Evolutionary conservation across 2,888 invertebrate genomes (phyloP), one percentile per base, ranked within the genome.

Genomic region (Smittia aterrima): DNA sequence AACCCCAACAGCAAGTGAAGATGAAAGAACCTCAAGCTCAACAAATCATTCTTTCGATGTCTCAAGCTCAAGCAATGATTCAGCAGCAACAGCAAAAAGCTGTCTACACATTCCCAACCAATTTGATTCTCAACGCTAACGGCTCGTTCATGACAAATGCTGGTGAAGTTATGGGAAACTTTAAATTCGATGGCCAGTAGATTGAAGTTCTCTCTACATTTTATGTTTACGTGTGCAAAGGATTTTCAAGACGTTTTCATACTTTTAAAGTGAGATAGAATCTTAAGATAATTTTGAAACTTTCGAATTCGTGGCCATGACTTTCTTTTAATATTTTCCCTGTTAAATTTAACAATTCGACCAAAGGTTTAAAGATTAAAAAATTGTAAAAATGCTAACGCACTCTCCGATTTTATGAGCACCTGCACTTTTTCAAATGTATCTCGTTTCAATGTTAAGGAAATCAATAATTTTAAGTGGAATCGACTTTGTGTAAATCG

Each of bases 1-100:
- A 38, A 41, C 25, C 77, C 22, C 76, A 78, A 25, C 78, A 79
- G 54, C 83, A 82, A 78, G 81, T 81, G 66, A 82, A 81, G 80
- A 7, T 20, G 38, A n/a, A 40, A 67, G 27, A 67, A 47, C 11
- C n/a, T 13, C 80, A 83, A 77, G 76, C 82, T 22, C 80, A 81
- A 76, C 77, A 81, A 75, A 64, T 77, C 0, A 76, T 76, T 40
- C 66, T 75, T 16, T 62, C 77, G 32, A 76, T 76, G 13, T 32
- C 53, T 4, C 71, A 53, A 71, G 32, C 53, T 7, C 70, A 70
- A 70, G 27, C 25, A 16, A 27, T 54, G 16, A 16, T 71, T 20
- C 47, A 22, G 18, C 6, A 4, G 16, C 67, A 66, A 27, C 66
- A 67, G 20, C 53, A 70, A 20, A 16, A 27, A n/a, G 32, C 32